A percentile compares a stretch with the other conserved stretches of the same genome.
phyloP scores from a whole-genome alignment of 2,113 vertebrate genomes.

The Epinephelus moara region DNA sequence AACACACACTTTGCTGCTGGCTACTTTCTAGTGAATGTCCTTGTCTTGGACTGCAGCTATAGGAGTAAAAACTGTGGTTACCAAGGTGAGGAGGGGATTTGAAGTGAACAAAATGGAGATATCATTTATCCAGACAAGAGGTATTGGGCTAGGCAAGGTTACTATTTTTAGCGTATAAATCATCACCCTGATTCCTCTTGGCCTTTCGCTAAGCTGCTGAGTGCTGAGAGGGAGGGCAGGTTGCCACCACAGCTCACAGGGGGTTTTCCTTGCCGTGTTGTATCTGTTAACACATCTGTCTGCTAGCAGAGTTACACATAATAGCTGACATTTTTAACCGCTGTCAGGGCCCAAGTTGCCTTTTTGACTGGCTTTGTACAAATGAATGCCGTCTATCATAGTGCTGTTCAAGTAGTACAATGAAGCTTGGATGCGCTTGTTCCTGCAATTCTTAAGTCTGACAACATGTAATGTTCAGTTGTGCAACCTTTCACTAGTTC shows the following conservation, averaged over 20 bases:
- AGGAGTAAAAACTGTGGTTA: slow-evolving; percentile 16
- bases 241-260: slow-evolving; percentile 65
- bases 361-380: slow-evolving; percentile 18
- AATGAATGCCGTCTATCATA: slow-evolving; percentile 10
- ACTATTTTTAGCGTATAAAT: slow-evolving; percentile 80
- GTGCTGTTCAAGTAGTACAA: neutral
- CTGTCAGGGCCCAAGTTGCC: slow-evolving; percentile 1
- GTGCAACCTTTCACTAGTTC: neutral
- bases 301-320: slow-evolving; percentile 34
- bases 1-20: neutral
- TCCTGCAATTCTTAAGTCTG: neutral
- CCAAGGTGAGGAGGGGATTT: slow-evolving; percentile 22
- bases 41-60: neutral
- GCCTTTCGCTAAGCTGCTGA: slow-evolving; percentile 80
- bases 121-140: slow-evolving; percentile 65
- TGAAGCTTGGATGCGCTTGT: neutral
- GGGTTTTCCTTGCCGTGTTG: slow-evolving; percentile 67
- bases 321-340: slow-evolving; percentile 48
- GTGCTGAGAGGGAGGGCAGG: slow-evolving; percentile 70
- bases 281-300: slow-evolving; percentile 68
- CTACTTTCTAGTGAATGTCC: neutral
- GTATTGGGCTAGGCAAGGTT: slow-evolving; percentile 46
- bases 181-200: slow-evolving; percentile 74
- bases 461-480: neutral
- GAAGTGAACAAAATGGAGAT: slow-evolving; percentile 49